These are phyloP conservation scores for Calyptomena viridis DNA, from an alignment of 2,113 vertebrate genomes.

Conservation along the genomic window DNA sequence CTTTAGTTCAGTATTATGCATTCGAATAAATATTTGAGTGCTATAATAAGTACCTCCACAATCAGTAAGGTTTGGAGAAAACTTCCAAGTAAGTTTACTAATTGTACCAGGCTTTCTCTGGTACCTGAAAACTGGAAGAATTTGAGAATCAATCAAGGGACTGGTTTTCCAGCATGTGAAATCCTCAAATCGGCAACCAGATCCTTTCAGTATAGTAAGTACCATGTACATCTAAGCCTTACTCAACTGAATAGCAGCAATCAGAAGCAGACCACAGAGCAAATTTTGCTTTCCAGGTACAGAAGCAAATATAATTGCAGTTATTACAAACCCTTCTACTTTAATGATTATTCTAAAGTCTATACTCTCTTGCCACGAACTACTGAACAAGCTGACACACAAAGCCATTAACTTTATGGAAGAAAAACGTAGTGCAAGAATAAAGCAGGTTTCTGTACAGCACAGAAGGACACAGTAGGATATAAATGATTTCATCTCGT, in stretches of 20 bases:
- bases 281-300: background rate
- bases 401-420: background rate
- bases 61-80: background rate
- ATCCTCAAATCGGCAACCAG: background rate
- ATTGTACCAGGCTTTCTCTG: background rate
- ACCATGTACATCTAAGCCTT: background rate
- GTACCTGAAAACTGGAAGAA: background rate
- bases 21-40: background rate
- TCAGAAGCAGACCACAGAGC: background rate
- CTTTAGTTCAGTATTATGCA: background rate
- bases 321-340: background rate
- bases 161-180: background rate
- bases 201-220: background rate
- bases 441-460: background rate
- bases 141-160: background rate
- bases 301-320: background rate
- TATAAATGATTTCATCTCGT: background rate
- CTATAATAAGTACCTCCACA: background rate
- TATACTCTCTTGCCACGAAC: background rate
- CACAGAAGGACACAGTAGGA: background rate
- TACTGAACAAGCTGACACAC: background rate
- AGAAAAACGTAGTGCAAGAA: background rate
- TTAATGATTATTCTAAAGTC: background rate
- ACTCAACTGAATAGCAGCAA: background rate
- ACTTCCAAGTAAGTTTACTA: background rate